phyloP scores from a whole-genome alignment of 64 coral and sea anemone genomes.

The Pocillopora verrucosa region DNA sequence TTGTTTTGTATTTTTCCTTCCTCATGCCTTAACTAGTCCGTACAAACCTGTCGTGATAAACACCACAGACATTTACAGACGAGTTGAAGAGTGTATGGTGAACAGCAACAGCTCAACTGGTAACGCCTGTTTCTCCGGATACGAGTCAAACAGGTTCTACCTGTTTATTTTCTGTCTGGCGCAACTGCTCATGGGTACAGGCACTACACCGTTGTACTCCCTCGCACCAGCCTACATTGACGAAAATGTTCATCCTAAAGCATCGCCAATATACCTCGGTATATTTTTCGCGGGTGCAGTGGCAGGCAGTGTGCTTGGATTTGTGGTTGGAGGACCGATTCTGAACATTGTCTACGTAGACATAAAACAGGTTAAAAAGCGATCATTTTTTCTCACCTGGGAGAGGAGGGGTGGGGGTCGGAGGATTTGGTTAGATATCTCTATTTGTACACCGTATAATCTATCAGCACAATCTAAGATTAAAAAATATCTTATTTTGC shows the following conservation, averaged over 20 bases:
- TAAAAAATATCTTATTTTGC: too few relatives aligned
- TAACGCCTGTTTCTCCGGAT: conserved; percentile 14
- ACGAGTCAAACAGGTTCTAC: conserved; percentile 62
- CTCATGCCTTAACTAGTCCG: conserved; percentile 11
- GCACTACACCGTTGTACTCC: conserved; percentile 77
- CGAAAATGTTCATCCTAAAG: conserved; percentile 86
- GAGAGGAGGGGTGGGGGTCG: too few relatives aligned
- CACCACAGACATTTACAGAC: background rate
- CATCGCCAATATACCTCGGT: conserved; percentile 64
- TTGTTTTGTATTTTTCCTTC: conserved; percentile 15
- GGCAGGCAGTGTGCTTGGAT: conserved; percentile 73
- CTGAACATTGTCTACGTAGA: conserved; percentile 24
- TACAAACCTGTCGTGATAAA: background rate
- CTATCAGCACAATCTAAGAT: too few relatives aligned
- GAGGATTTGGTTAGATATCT: too few relatives aligned
- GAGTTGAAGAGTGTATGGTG: conserved; percentile 10
- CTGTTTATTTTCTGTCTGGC: conserved; percentile 64
- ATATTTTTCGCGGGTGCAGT: conserved; percentile 65
- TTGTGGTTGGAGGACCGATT: conserved; percentile 57
- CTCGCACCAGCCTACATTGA: conserved; percentile 91
- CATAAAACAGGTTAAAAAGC: conserved; percentile 13
- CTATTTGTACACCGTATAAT: too few relatives aligned
- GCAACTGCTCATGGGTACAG: conserved; percentile 86
- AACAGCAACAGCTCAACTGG: background rate
- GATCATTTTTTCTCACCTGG: too few relatives aligned